Evolutionary conservation across 2,113 vertebrate species (phyloP).

Genomic region (Varanus komodoensis): DNA sequence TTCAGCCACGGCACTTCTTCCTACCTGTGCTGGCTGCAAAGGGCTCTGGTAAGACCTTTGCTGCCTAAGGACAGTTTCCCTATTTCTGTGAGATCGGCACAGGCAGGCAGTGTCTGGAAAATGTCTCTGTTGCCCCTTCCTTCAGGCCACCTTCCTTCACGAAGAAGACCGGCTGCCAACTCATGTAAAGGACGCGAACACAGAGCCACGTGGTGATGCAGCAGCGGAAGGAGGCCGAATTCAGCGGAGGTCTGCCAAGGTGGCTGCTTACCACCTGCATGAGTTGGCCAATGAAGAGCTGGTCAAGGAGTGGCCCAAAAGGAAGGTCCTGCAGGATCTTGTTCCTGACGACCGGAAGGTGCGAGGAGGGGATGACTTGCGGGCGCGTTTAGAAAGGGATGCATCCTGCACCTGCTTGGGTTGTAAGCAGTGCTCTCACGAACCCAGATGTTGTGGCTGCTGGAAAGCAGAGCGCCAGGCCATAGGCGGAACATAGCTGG

Average conservation of each 20-base stretch:
- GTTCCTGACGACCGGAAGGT: slow-evolving; percentile 92
- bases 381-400: neutral
- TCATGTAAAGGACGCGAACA: slow-evolving; percentile 76
- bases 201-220: slow-evolving; percentile 73
- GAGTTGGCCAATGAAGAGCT: slow-evolving; percentile 92
- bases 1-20: neutral
- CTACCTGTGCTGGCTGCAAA: too few species aligned
- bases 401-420: neutral
- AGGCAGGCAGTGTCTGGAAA: neutral
- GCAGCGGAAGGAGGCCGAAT: slow-evolving; percentile 74
- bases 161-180: slow-evolving; percentile 77
- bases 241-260: slow-evolving; percentile 90
- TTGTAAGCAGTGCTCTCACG: neutral
- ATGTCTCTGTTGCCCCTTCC: neutral
- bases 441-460: neutral
- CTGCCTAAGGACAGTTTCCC: too few species aligned
- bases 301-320: slow-evolving; percentile 94
- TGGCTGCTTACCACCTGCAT: slow-evolving; percentile 91
- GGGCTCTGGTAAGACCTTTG: too few species aligned
- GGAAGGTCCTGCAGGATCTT: slow-evolving; percentile 92
- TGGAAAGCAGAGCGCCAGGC: neutral
- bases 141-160: slow-evolving; percentile 75
- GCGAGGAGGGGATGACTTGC: neutral
- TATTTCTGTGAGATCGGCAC: neutral
- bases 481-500: too few species aligned